Evolutionary conservation across 2,113 vertebrate genomes (phyloP), one percentile per base, ranked within the genome.

Genomic region (Carassius auratus): DNA sequence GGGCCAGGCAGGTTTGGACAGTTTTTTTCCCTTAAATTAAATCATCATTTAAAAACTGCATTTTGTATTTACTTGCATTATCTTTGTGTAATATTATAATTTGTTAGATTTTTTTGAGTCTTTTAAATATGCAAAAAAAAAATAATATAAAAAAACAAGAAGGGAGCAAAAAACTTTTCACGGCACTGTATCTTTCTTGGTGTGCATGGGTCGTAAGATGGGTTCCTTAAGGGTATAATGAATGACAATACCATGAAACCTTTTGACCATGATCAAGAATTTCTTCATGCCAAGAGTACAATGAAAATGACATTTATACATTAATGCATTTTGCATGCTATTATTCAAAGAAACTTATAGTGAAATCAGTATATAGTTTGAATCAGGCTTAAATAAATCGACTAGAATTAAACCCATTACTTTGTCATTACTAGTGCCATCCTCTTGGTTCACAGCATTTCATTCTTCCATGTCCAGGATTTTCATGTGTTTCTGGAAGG

Each of bases 401-500:
- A 3, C 3, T 45, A 2, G 8, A 45, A 45, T 45, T 2, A 45
- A 45, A 45, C 42, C 3, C 42, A 45, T 45, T 45, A 45, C 42
- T 45, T 45, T 45, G 42, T 10, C 10, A 7, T 4, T 3, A 17
- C 36, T 38, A 38, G 12, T 9, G 12, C 17, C 38, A n/a, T 38
- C 36, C 36, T 30, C 30, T 38, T 6, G 36, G 3, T 3, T 68
- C 15, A 33, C 77, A 4, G 38, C 19, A 64, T 66, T 71, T 30
- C 14, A 14, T 69, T 62, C 23, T 42, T 71, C 76, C 17, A 69
- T 66, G 26, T 71, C 76, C 38, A 36, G 62, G 61, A 81, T 17
- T 73, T 81, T 13, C 83, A 79, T 86, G 86, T 79, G 85, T 68
- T 88, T 50, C 33, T 88, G 73, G 76, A 88, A 88, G 61, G 87